Conservation (phyloP, 2,888 invertebrate species). For the Synergus japonicus region DNA sequence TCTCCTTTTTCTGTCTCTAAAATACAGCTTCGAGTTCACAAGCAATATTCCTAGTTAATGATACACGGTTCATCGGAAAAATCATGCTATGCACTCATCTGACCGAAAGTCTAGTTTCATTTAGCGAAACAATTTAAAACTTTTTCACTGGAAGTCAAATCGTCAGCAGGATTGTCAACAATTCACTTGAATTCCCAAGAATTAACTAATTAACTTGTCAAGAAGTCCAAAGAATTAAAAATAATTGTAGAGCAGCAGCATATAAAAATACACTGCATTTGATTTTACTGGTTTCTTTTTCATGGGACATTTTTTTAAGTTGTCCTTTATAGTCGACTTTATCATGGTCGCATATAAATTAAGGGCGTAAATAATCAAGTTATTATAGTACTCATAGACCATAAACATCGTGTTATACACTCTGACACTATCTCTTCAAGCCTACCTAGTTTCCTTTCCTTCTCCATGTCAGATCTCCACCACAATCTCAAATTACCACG, state of each 20-base stretch:
- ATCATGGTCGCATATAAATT: neutral
- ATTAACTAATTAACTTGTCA: too few species aligned
- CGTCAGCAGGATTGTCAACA: too few species aligned
- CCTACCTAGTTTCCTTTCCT: neutral
- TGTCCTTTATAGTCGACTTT: neutral
- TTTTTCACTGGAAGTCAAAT: too few species aligned
- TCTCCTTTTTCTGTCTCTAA: slow-evolving; percentile 42
- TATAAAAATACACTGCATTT: too few species aligned
- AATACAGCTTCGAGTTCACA: slow-evolving; percentile 32
- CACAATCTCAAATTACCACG: neutral
- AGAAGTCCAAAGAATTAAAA: too few species aligned
- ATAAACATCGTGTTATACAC: neutral
- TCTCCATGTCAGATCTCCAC: neutral
- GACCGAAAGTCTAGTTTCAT: neutral
- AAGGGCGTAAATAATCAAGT: neutral
- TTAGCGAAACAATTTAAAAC: too few species aligned
- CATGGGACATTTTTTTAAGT: too few species aligned
- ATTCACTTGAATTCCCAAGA: too few species aligned
- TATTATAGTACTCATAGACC: neutral
- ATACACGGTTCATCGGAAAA: neutral
- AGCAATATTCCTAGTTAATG: slow-evolving; percentile 23
- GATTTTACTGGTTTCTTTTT: too few species aligned
- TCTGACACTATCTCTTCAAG: slow-evolving; percentile 11
- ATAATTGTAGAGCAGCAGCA: too few species aligned
- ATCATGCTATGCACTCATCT: neutral